A percentile compares a stretch with the other conserved stretches of the same genome.
These are phyloP conservation scores for Platycnemis pennipes DNA, from an alignment of 2,888 invertebrate species.

Conservation along the genomic window DNA sequence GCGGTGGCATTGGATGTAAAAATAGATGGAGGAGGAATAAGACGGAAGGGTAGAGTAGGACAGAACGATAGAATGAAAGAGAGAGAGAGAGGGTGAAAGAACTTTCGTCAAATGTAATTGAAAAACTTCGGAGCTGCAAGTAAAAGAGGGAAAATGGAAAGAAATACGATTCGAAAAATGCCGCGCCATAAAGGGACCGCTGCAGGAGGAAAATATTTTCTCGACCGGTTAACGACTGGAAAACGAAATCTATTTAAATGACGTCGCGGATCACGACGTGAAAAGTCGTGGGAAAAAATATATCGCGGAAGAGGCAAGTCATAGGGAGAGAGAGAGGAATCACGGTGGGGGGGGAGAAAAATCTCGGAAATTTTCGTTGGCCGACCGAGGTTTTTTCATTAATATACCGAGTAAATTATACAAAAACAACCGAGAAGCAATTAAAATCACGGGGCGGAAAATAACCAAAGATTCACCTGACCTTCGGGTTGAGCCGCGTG, in stretches of 20 bases:
- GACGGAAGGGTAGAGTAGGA: neutral
- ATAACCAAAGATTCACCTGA: conserved; percentile 28
- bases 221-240: neutral
- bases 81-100: no score
- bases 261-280: neutral
- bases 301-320: no score
- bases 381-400: neutral
- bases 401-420: conserved; percentile 23
- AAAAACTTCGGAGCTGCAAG: conserved; percentile 42
- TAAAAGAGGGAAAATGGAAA: no score
- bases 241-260: conserved; percentile 23
- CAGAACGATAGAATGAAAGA: no score
- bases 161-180: neutral
- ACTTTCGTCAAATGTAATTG: conserved; percentile 52
- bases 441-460: conserved; percentile 8
- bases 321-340: neutral
- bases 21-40: conserved; percentile 5
- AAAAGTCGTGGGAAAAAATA: neutral
- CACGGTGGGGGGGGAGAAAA: neutral
- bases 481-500: no score
- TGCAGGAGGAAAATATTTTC: neutral
- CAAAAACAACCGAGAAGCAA: conserved; percentile 1
- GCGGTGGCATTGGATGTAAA: neutral
- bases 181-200: neutral
- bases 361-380: neutral